Evolutionary conservation across 2,888 invertebrate species (phyloP).

Genomic region (Limenitis arthemis): DNA sequence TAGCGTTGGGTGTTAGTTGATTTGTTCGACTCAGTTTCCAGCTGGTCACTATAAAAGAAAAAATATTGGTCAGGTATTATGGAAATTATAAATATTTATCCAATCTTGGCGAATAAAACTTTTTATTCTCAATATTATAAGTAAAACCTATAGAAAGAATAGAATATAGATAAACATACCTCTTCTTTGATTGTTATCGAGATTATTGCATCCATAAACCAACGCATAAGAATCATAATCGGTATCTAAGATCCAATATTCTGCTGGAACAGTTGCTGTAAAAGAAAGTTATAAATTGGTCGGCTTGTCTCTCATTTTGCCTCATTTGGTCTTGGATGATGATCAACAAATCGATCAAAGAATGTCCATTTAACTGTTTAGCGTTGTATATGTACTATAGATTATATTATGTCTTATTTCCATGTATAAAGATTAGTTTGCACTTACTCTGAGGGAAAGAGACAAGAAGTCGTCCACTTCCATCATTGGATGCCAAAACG

Average conservation of each 20-base stretch:
- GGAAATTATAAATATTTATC: too few species aligned
- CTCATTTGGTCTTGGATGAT: too few species aligned
- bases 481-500: conserved; percentile 42
- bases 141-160: too few species aligned
- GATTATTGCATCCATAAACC: conserved; percentile 72
- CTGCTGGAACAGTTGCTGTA: conserved; percentile 28
- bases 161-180: conserved; percentile 23
- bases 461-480: conserved; percentile 68
- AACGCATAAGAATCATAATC: conserved; percentile 74
- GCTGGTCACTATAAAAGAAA: conserved; percentile 27
- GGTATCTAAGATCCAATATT: conserved; percentile 49
- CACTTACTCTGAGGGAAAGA: conserved; percentile 65
- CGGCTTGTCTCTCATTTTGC: too few species aligned
- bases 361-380: too few species aligned
- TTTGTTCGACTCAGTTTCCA: conserved; percentile 32
- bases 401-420: not conserved
- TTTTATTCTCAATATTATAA: too few species aligned
- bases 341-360: too few species aligned
- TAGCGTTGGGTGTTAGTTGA: conserved; percentile 18
- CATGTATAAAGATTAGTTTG: not conserved
- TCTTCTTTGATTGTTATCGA: conserved; percentile 37
- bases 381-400: not conserved
- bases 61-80: not conserved
- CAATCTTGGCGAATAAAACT: too few species aligned
- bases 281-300: conserved; percentile 8